Percentiles rank a stretch among this genome's conserved stretches.
Conservation (phyloP, 1,140 invertebrate species). For the Trachymyrmex septentrionalis region DNA sequence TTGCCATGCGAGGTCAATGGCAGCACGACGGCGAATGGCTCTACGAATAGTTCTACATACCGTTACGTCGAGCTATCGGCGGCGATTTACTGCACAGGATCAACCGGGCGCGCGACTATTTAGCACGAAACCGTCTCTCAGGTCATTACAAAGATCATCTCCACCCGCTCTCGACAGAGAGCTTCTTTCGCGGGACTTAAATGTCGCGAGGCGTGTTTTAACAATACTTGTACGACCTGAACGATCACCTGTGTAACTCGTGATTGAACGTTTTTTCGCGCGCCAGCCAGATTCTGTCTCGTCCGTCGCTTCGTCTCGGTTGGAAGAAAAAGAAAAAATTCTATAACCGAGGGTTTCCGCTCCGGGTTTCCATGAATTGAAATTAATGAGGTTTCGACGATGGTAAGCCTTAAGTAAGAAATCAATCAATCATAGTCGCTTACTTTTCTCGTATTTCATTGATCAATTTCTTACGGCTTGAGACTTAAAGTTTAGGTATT, state of each 20-base stretch:
- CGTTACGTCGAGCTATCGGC: conserved; percentile 7
- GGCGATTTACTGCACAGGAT: conserved; percentile 38
- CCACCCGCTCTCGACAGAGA: too few species aligned
- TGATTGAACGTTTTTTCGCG: too few species aligned
- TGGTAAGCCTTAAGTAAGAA: too few species aligned
- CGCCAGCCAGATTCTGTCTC: neutral
- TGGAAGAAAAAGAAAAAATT: neutral
- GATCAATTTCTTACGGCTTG: too few species aligned
- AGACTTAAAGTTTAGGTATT: too few species aligned
- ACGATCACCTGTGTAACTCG: too few species aligned
- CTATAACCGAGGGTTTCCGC: too few species aligned
- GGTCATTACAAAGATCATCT: neutral
- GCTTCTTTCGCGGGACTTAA: too few species aligned
- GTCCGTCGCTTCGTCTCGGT: neutral
- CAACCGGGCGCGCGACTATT: conserved; percentile 20
- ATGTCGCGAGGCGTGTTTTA: too few species aligned
- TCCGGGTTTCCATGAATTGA: neutral
- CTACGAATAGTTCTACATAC: conserved; percentile 9
- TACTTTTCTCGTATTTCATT: too few species aligned
- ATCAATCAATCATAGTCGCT: too few species aligned
- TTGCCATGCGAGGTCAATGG: conserved; percentile 75
- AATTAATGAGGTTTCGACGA: neutral
- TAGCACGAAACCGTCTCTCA: neutral
- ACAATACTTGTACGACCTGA: too few species aligned
- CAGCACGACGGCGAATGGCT: conserved; percentile 43